phyloP scores from a whole-genome alignment of 2,797 vertebrate species.

The Amphiprion clarkii region DNA sequence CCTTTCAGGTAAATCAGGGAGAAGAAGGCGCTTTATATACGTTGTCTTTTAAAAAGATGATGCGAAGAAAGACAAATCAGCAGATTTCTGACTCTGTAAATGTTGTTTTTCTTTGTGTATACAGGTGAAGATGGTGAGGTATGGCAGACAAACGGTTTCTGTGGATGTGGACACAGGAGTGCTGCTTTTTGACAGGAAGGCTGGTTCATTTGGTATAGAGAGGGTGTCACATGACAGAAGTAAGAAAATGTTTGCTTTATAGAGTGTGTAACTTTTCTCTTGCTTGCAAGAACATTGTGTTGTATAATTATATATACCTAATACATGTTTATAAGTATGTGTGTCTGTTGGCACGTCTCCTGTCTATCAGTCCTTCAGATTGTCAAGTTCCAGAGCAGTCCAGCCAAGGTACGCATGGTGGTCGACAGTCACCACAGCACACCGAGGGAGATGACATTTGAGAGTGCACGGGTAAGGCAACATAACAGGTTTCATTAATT shows the following conservation, averaged over 20 bases:
- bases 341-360: background rate
- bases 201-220: conserved; percentile 79
- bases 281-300: background rate
- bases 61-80: background rate
- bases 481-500: background rate
- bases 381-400: conserved; percentile 84
- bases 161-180: conserved; percentile 85
- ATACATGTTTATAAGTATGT: background rate
- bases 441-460: conserved; percentile 85
- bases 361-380: conserved; percentile 84
- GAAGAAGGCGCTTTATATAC: background rate
- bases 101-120: conserved; percentile 8
- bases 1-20: conserved; percentile 82
- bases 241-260: conserved; percentile 62
- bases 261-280: background rate
- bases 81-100: background rate
- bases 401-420: conserved; percentile 83
- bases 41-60: background rate
- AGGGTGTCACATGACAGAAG: conserved; percentile 84
- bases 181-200: conserved; percentile 85
- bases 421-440: conserved; percentile 84
- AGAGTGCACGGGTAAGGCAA: conserved; percentile 82
- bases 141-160: conserved; percentile 85
- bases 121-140: conserved; percentile 86
- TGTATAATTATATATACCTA: background rate